phyloP scores from a whole-genome alignment of 2,797 vertebrate genomes.

The Syngnathus acus region DNA sequence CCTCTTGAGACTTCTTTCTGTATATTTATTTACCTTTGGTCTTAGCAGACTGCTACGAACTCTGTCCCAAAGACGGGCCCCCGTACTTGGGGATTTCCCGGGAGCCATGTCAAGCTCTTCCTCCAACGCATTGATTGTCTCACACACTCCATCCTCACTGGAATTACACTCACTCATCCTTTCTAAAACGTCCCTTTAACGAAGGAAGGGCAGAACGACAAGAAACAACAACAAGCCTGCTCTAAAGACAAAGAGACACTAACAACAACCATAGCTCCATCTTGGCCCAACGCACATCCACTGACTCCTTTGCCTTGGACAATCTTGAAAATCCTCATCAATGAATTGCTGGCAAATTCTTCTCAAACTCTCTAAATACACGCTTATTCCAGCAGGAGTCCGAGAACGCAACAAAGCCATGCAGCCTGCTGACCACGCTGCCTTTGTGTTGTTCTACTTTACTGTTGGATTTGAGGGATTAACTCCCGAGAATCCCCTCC shows the following conservation, averaged over 20 bases:
- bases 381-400: constrained; percentile 17
- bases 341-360: constrained; percentile 9
- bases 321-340: constrained; percentile 5
- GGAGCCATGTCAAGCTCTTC: constrained; percentile 32
- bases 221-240: constrained; percentile 3
- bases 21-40: constrained; percentile 57
- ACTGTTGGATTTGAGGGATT: constrained; percentile 66
- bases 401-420: constrained; percentile 36
- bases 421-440: constrained; percentile 28
- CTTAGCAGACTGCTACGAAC: constrained; percentile 60
- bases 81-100: constrained; percentile 38
- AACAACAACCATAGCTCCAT: constrained; percentile 13
- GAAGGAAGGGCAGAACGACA: neutral
- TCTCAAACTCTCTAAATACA: neutral
- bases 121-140: constrained; percentile 21
- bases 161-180: constrained; percentile 37
- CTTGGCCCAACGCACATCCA: constrained; percentile 7
- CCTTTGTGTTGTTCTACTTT: constrained; percentile 50
- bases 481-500: constrained; percentile 63
- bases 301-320: constrained; percentile 4
- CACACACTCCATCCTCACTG: constrained; percentile 40
- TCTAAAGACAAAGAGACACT: neutral
- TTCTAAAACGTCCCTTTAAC: neutral
- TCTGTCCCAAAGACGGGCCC: constrained; percentile 61
- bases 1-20: neutral